phyloP scores from a whole-genome alignment of 2,888 invertebrate genomes.

The Drosophila percnosoma region DNA sequence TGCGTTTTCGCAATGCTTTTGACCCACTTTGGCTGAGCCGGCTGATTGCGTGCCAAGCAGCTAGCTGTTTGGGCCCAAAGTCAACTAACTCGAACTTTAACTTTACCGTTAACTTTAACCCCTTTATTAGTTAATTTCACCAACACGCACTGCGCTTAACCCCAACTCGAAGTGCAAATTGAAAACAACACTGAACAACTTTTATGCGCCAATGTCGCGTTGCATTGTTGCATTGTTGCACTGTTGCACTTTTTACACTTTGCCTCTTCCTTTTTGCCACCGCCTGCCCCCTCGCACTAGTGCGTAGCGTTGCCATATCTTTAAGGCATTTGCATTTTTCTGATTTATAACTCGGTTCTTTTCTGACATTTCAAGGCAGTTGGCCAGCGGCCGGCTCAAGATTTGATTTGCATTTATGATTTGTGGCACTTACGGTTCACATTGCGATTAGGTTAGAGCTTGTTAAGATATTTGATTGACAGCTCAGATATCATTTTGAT shows the following conservation, averaged over 20 bases:
- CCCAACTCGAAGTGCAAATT: conserved; percentile 53
- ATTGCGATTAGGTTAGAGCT: conserved; percentile 12
- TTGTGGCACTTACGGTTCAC: conserved; percentile 3
- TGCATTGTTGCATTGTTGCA: conserved; percentile 48
- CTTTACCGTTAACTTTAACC: conserved; percentile 62
- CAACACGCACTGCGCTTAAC: conserved; percentile 75
- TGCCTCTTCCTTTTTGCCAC: background rate
- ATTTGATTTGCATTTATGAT: conserved; percentile 31
- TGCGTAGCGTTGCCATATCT: conserved; percentile 52
- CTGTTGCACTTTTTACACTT: conserved; percentile 65
- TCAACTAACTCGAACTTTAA: conserved; percentile 68
- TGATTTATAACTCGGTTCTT: conserved; percentile 15
- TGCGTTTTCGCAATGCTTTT: conserved; percentile 69
- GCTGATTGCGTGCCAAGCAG: conserved; percentile 68
- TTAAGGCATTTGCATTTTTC: conserved; percentile 53
- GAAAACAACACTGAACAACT: conserved; percentile 67
- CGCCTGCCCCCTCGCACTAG: background rate
- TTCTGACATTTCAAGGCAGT: conserved; percentile 26
- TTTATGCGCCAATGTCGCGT: conserved; percentile 73
- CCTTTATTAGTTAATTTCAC: conserved; percentile 74
- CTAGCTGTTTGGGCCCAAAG: conserved; percentile 62
- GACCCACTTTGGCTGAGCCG: conserved; percentile 74
- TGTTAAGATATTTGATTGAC: conserved; percentile 14
- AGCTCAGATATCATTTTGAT: conserved; percentile 11
- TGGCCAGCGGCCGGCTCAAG: conserved; percentile 3